These are phyloP conservation scores for Punctoribates punctum DNA, from an alignment of 2,888 invertebrate genomes.

Conservation along the genomic window DNA sequence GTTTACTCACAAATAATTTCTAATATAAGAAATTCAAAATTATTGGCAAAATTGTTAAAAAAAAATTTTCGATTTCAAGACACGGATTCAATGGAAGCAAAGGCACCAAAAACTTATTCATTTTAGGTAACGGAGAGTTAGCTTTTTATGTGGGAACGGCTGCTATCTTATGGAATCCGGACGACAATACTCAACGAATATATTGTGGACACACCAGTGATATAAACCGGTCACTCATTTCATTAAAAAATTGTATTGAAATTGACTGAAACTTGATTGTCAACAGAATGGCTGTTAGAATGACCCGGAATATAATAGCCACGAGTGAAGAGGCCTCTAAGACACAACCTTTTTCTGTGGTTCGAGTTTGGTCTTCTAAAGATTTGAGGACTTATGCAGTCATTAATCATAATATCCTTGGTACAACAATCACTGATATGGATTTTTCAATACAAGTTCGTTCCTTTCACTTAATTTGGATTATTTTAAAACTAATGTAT, in stretches of 20 bases:
- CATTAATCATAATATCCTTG: conserved; percentile 2
- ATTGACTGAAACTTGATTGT: too few relatives aligned
- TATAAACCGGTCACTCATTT: conserved; percentile 71
- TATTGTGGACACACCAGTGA: conserved; percentile 89
- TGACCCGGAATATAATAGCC: conserved; percentile 79
- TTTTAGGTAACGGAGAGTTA: conserved; percentile 86
- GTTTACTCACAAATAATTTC: conserved; percentile 5
- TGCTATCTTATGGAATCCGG: conserved; percentile 79
- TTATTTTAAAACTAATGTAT: too few relatives aligned
- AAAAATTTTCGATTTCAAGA: conserved; percentile 55
- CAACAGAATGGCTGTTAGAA: conserved; percentile 77
- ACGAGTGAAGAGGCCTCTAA: conserved; percentile 72
- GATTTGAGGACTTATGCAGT: conserved; percentile 22
- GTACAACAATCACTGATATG: conserved; percentile 4
- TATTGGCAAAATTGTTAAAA: not conserved
- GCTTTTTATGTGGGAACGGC: conserved; percentile 89
- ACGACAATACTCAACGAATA: conserved; percentile 80
- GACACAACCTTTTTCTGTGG: conserved; percentile 5
- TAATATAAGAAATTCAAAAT: not conserved
- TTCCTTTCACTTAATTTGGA: not conserved
- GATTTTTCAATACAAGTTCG: conserved; percentile 36
- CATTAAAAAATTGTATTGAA: not conserved
- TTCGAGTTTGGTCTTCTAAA: conserved; percentile 38
- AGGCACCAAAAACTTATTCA: conserved; percentile 82
- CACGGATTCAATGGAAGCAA: conserved; percentile 92